Conservation (phyloP, 1,140 invertebrate genomes). For the Thaumetopoea pityocampa region DNA sequence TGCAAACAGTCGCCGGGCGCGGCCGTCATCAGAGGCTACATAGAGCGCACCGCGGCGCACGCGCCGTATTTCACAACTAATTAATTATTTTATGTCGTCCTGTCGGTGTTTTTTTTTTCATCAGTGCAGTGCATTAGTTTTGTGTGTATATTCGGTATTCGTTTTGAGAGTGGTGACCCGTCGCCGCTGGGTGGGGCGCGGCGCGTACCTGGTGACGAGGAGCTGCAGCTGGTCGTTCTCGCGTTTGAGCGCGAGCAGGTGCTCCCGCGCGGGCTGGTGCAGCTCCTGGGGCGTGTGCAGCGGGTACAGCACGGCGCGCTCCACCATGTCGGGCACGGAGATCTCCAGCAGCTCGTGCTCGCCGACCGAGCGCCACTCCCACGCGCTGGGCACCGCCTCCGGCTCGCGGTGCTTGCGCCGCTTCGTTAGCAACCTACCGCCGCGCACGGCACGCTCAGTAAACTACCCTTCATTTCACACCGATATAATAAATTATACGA, state of each 20-base stretch:
- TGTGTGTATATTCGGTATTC: not conserved
- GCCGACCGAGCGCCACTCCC: constrained; percentile 63
- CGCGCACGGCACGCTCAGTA: too few species aligned
- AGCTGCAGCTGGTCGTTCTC: constrained; percentile 44
- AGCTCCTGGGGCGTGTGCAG: constrained; percentile 76
- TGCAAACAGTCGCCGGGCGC: too few species aligned
- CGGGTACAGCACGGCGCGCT: constrained; percentile 73
- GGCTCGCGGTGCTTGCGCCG: constrained; percentile 51
- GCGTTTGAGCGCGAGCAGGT: constrained; percentile 42
- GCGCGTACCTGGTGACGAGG: constrained; percentile 42
- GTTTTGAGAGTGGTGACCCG: constrained; percentile 7
- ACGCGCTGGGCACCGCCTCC: constrained; percentile 35
- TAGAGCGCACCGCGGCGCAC: too few species aligned
- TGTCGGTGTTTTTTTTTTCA: too few species aligned
- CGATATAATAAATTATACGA: too few species aligned
- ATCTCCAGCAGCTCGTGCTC: constrained; percentile 56
- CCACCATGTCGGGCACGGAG: constrained; percentile 56
- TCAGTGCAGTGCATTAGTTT: not conserved
- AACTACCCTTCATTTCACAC: too few species aligned
- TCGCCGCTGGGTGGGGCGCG: too few species aligned
- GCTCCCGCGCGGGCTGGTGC: constrained; percentile 30
- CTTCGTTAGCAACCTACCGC: constrained; percentile 50
- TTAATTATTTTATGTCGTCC: too few species aligned
- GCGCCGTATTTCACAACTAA: too few species aligned
- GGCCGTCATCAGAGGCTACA: too few species aligned